A percentile compares a stretch with the other conserved stretches of the same genome.
Evolutionary conservation across 2,797 vertebrate species (phyloP).

Genomic region (Periophthalmus magnuspinnatus): DNA sequence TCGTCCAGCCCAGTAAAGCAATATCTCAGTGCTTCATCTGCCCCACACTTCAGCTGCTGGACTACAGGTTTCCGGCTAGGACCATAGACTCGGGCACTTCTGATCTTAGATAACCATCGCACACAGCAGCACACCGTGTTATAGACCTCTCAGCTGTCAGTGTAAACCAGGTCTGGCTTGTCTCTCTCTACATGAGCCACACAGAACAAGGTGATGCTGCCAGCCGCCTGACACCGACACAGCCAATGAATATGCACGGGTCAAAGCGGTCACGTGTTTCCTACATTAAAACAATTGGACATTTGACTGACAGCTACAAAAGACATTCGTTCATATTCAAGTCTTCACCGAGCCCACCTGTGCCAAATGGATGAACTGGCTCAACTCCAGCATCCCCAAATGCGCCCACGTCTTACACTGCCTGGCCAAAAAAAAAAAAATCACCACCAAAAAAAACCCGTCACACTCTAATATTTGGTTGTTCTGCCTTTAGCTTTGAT

Average conservation of each 20-base stretch:
- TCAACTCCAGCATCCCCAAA: not conserved
- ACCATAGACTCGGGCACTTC: not conserved
- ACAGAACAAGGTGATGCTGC: not conserved
- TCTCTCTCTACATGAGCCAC: not conserved
- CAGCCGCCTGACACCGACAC: not conserved
- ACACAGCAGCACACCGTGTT: not conserved
- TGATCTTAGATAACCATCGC: not conserved
- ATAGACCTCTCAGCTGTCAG: not conserved
- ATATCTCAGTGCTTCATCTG: not conserved
- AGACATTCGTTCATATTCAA: constrained; percentile 2
- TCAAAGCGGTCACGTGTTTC: not conserved
- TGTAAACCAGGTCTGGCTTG: not conserved
- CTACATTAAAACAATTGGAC: not conserved
- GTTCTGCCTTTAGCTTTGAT: too few species aligned
- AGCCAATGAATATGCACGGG: not conserved
- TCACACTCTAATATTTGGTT: too few species aligned
- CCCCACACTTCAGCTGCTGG: not conserved
- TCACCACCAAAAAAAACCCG: too few species aligned
- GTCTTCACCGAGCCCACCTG: too few species aligned
- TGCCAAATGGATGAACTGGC: not conserved
- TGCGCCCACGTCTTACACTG: not conserved
- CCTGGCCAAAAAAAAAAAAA: too few species aligned
- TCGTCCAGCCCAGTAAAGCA: not conserved
- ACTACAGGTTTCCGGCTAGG: not conserved
- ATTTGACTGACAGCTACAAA: not conserved